phyloP scores from a whole-genome alignment of 2,888 invertebrate genomes.

The Tortricodes alternella region DNA sequence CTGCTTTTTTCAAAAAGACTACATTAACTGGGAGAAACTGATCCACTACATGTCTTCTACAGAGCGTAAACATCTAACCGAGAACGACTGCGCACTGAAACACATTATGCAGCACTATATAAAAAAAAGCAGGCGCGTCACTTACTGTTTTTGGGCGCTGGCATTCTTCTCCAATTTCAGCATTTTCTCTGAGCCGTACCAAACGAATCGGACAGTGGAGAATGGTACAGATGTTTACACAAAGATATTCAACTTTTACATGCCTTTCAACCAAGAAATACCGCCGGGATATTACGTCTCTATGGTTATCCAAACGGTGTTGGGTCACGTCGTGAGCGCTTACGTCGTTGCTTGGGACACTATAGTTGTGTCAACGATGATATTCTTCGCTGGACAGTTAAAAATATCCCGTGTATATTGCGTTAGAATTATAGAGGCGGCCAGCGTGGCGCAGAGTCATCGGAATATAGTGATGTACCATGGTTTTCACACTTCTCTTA shows the following conservation, averaged over 20 bases:
- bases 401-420: conserved; percentile 50
- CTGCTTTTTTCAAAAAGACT: conserved; percentile 52
- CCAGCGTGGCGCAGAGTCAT: conserved; percentile 39
- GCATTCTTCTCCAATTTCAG: conserved; percentile 53
- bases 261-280: conserved; percentile 49
- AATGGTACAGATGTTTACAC: conserved; percentile 54
- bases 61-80: conserved; percentile 47
- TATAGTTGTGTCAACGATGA: conserved; percentile 57
- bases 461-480: conserved; percentile 55
- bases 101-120: conserved; percentile 49
- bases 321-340: conserved; percentile 53
- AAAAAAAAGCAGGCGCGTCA: conserved; percentile 47
- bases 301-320: conserved; percentile 54
- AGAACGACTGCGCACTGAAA: conserved; percentile 37
- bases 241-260: conserved; percentile 48
- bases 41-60: conserved; percentile 52
- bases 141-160: conserved; percentile 56
- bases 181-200: conserved; percentile 59
- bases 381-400: conserved; percentile 65
- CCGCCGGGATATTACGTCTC: conserved; percentile 59
- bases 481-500: conserved; percentile 46
- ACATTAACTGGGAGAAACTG: conserved; percentile 50
- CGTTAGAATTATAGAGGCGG: conserved; percentile 39
- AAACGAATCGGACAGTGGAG: conserved; percentile 47
- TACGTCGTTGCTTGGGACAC: conserved; percentile 63